phyloP scores from a whole-genome alignment of 2,113 vertebrate genomes.

The Martes martes region DNA sequence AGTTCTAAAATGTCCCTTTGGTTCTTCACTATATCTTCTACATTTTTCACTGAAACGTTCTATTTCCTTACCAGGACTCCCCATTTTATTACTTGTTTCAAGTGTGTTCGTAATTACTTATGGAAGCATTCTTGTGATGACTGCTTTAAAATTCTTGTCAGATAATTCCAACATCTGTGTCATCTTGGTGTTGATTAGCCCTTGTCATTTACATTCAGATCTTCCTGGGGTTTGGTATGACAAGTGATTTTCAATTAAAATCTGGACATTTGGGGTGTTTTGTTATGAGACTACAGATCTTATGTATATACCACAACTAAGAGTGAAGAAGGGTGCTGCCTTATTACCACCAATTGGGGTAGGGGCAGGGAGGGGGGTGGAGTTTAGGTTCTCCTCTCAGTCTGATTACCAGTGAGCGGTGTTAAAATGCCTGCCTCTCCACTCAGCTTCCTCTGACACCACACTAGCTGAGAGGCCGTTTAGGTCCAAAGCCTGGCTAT shows the following conservation, averaged over 20 bases:
- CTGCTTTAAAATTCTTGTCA: not conserved
- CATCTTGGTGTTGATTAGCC: not conserved
- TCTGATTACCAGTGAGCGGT: not conserved
- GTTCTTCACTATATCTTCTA: not conserved
- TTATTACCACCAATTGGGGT: not conserved
- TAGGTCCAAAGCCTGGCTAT: not conserved
- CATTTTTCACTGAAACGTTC: not conserved
- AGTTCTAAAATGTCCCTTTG: not conserved
- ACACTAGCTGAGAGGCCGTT: too few relatives aligned
- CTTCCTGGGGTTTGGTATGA: not conserved
- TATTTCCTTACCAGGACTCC: not conserved
- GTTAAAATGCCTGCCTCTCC: not conserved
- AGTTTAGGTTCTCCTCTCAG: not conserved
- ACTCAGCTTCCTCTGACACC: not conserved
- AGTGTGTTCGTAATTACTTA: not conserved
- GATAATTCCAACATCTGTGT: not conserved
- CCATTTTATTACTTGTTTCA: not conserved
- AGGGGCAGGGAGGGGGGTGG: too few relatives aligned
- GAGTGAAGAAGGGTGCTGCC: not conserved
- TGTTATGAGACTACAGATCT: not conserved
- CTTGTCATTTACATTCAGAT: not conserved
- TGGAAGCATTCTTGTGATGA: not conserved
- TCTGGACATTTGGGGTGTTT: not conserved
- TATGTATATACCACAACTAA: not conserved
- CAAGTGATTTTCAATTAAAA: not conserved